Evolutionary conservation across 2,113 vertebrate species (phyloP).

Genomic region (Neolamprologus devosi): DNA sequence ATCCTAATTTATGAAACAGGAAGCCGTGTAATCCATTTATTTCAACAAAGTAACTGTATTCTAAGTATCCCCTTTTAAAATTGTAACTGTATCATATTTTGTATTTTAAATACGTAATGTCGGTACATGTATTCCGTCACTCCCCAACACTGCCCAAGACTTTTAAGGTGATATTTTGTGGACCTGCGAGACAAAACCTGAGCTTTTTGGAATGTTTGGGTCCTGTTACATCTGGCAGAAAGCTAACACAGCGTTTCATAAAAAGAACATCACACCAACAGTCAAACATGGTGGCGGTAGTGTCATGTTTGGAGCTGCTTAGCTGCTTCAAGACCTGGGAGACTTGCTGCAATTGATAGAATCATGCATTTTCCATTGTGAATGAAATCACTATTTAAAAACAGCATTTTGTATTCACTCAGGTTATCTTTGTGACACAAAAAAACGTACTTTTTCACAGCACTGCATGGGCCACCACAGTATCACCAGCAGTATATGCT

Average conservation of each 20-base stretch:
- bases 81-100: background rate
- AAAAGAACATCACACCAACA: background rate
- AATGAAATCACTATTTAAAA: background rate
- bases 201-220: background rate
- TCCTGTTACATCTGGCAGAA: background rate
- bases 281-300: background rate
- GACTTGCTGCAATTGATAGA: background rate
- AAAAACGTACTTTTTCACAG: background rate
- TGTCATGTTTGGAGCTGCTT: background rate
- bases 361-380: background rate
- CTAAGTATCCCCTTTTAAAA: background rate
- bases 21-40: background rate
- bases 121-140: background rate
- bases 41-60: background rate
- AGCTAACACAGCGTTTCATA: background rate
- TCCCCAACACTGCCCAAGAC: background rate
- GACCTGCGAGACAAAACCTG: background rate
- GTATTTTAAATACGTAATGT: background rate
- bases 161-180: background rate
- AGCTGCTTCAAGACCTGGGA: background rate
- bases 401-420: background rate
- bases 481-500: background rate
- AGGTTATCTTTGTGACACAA: background rate
- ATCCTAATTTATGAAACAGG: background rate
- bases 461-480: background rate